These are phyloP conservation scores for Zaprionus ornatus DNA, from an alignment of 1,140 invertebrate genomes.

Conservation along the genomic window DNA sequence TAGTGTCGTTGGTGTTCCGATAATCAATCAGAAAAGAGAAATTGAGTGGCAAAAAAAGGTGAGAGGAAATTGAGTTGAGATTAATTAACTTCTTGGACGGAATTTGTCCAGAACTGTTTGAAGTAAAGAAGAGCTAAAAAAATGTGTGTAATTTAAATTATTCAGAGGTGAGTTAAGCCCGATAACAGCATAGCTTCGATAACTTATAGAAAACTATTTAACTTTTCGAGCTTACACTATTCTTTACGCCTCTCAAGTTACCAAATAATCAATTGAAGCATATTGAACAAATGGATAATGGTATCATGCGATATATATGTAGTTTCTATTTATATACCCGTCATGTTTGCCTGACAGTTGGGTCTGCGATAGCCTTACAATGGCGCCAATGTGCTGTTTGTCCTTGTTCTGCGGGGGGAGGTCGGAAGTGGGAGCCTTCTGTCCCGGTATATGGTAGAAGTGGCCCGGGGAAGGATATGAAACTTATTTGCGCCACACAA, in stretches of 20 bases:
- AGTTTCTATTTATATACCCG: slow-evolving; percentile 8
- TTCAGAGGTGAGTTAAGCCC: background rate
- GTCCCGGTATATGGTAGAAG: slow-evolving; percentile 1
- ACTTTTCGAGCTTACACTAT: background rate
- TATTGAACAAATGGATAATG: background rate
- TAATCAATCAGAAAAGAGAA: slow-evolving; percentile 37
- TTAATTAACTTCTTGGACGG: background rate
- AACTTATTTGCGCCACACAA: slow-evolving; percentile 65
- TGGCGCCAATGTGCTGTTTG: slow-evolving; percentile 64
- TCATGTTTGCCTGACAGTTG: background rate
- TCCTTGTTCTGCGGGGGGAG: background rate
- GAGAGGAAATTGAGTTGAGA: background rate
- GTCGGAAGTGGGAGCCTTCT: slow-evolving; percentile 8
- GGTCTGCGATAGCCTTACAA: slow-evolving; percentile 38
- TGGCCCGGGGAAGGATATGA: slow-evolving; percentile 37
- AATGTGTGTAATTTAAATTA: background rate
- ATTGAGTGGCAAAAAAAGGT: slow-evolving; percentile 9
- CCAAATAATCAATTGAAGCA: background rate
- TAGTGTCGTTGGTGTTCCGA: slow-evolving; percentile 11
- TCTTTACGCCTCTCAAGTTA: background rate
- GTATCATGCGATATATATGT: background rate
- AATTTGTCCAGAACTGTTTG: background rate
- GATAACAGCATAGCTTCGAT: background rate
- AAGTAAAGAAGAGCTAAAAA: background rate
- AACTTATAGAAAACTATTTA: background rate